These are phyloP conservation scores for Ramphastos sulfuratus DNA, from an alignment of 2,113 vertebrate genomes.

Conservation along the genomic window DNA sequence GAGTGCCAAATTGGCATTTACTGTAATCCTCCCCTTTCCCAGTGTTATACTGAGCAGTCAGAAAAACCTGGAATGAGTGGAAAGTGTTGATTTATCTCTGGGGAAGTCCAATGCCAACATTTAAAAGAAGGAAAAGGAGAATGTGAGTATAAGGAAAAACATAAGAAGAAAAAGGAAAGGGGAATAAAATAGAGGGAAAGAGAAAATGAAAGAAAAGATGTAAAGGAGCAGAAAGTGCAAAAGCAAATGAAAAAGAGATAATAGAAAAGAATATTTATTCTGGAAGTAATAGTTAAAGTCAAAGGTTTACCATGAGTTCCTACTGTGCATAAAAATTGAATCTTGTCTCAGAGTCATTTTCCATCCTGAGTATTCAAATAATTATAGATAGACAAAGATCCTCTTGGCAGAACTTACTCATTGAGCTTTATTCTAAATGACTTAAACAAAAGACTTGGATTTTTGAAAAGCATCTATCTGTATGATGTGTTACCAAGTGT, in stretches of 20 bases:
- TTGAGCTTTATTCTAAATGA: not conserved
- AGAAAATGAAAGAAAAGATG: not conserved
- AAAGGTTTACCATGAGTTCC: not conserved
- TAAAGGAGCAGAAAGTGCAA: constrained; percentile 4
- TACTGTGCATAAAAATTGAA: not conserved
- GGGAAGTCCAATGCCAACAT: constrained; percentile 58
- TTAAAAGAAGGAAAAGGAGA: constrained; percentile 64
- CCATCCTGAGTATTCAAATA: not conserved
- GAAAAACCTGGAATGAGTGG: constrained; percentile 60
- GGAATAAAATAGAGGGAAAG: constrained; percentile 31
- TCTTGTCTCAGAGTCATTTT: not conserved
- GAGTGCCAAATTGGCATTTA: constrained; percentile 72
- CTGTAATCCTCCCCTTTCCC: constrained; percentile 69
- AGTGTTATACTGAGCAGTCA: constrained; percentile 68
- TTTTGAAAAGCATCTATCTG: not conserved
- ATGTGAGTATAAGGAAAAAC: constrained; percentile 53
- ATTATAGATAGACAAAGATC: not conserved
- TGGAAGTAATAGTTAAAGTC: not conserved
- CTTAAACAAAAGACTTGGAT: not conserved
- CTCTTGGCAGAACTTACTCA: not conserved
- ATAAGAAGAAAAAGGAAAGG: not conserved
- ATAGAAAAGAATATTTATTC: not conserved
- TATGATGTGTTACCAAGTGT: not conserved
- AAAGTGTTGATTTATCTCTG: constrained; percentile 75
- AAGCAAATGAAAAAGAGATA: not conserved